phyloP scores from a whole-genome alignment of 2,888 invertebrate genomes.

The Neuroscelio doddi region DNA sequence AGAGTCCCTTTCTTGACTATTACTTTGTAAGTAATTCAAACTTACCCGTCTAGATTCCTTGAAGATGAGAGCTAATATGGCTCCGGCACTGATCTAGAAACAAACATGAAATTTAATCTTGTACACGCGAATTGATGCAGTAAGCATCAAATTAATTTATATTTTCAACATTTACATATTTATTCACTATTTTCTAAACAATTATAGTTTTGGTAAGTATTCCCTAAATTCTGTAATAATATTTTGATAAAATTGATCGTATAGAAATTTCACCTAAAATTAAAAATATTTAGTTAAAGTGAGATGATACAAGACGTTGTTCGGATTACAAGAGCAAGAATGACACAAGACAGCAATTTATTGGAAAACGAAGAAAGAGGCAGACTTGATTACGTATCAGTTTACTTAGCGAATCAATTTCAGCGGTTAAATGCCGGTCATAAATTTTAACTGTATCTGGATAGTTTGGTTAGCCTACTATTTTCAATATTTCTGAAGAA shows the following conservation, averaged over 20 bases:
- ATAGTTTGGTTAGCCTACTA: background rate
- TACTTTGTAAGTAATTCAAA: slow-evolving; percentile 26
- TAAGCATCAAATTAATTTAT: too few species aligned
- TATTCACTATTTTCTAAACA: too few species aligned
- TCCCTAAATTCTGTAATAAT: too few species aligned
- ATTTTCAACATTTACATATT: too few species aligned
- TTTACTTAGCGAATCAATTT: slow-evolving; percentile 65
- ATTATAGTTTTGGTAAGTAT: too few species aligned
- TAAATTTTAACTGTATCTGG: slow-evolving; percentile 53
- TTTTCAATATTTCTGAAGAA: background rate
- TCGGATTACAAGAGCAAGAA: background rate
- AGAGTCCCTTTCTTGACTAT: slow-evolving; percentile 21
- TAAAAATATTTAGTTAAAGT: too few species aligned
- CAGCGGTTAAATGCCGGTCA: slow-evolving; percentile 61
- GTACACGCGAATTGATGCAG: too few species aligned
- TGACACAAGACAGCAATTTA: background rate
- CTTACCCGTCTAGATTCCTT: slow-evolving; percentile 28
- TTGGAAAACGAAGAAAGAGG: slow-evolving; percentile 30
- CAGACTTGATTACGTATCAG: slow-evolving; percentile 61
- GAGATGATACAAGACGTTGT: too few species aligned
- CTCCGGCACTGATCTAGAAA: slow-evolving; percentile 41
- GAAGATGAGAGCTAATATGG: slow-evolving; percentile 38
- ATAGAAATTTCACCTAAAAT: too few species aligned
- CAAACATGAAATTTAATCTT: slow-evolving; percentile 26
- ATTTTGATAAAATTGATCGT: too few species aligned